Base-by-base conservation (phyloP, 2,888 invertebrate species). In the Heteromyza rotundicornis region DNA sequence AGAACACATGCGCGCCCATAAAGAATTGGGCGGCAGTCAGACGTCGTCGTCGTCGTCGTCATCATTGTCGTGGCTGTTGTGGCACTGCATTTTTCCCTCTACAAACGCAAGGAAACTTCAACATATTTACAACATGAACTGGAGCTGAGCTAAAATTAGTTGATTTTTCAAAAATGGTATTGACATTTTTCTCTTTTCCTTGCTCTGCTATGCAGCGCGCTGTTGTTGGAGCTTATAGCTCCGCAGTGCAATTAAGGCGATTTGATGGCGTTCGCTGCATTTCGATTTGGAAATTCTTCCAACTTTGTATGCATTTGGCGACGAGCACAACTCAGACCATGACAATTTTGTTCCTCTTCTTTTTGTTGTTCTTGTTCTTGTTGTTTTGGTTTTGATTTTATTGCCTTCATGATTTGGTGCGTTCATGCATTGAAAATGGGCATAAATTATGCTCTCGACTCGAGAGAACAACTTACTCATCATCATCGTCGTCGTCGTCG, bases 1-100 rank as follows among this genome's bases (percentile, higher is more conserved):
- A n/a, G n/a, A n/a, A 19, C 32, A n/a, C 40, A 56, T 44, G 44
- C 47, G 47, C 23, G 22, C 27, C 16, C 56, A 56, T 56, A 56
- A 56, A 56, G 56, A 16, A 56, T 56, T 16, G 2, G 56, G 56
- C 54, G 54, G 54, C 54, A 54, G 54, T 36, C 54, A 10, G 35
- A 54, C 54, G 54, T 19, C 36, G 27, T 27, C 27, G 27, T 27
- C 27, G 27, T 27, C 27, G 27, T 27, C 27, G 27, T 27, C 27
- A 10, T 27, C 27, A 10, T 27, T 10, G 27, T 27, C 10, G 27
- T 27, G 10, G 27, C n/a, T 27, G 7, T 27, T 27, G 7, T 27
- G 27, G 27, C 27, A 27, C 27, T 5, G 10, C 27, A 27, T 27
- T 27, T n/a, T n/a, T 27, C 27, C 5, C 27, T 27, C 27, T 10